These are phyloP conservation scores for Chunga burmeisteri DNA, from an alignment of 2,113 vertebrate species.

Conservation along the genomic window DNA sequence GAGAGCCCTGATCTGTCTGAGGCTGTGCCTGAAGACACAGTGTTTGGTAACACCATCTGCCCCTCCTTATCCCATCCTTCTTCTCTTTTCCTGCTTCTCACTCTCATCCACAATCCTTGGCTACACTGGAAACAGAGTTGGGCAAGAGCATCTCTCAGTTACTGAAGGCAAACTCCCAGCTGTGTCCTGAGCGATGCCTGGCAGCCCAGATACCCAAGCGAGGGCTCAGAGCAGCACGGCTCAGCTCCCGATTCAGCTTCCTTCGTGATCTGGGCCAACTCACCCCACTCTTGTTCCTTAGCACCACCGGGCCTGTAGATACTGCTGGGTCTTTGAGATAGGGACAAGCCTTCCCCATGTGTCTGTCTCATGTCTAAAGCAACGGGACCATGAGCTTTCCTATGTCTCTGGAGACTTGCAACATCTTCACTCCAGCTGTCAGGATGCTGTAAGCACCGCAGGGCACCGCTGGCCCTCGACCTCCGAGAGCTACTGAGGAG, in stretches of 20 bases:
- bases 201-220: accelerated
- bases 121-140: not conserved
- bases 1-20: not conserved
- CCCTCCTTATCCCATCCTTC: not conserved
- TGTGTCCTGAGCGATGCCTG: not conserved
- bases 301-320: not conserved
- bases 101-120: not conserved
- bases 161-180: not conserved
- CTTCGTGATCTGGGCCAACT: not conserved
- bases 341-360: not conserved
- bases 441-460: accelerated
- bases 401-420: not conserved
- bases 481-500: not conserved
- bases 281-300: not conserved
- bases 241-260: not conserved
- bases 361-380: not conserved
- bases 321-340: not conserved
- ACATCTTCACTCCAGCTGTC: not conserved
- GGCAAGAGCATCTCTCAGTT: not conserved
- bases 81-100: not conserved
- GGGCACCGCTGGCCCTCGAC: not conserved
- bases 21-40: not conserved
- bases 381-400: not conserved
- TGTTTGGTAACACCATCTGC: not conserved
- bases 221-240: not conserved